Percentiles rank a stretch among this genome's conserved stretches.
Conservation (phyloP, 23 tunicate genomes). For the Trididemnum nubilum region DNA sequence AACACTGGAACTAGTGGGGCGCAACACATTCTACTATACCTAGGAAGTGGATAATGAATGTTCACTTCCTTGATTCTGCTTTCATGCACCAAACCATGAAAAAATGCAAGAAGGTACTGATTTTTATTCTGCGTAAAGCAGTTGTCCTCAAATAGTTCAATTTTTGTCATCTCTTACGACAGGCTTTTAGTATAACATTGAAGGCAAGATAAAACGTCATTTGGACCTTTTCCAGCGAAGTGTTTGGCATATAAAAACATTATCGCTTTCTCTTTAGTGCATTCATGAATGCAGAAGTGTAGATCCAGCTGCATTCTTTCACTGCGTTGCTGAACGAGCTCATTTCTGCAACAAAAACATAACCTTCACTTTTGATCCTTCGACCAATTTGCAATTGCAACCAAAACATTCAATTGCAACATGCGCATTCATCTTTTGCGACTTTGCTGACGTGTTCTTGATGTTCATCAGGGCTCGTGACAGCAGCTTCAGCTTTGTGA, state of each 20-base stretch:
- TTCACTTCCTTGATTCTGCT: background rate
- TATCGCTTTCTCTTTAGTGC: background rate
- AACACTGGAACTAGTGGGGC: no score
- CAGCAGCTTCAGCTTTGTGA: no score
- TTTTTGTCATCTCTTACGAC: background rate
- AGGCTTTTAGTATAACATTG: background rate
- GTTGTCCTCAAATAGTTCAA: conserved; percentile 28
- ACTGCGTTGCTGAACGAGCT: no score
- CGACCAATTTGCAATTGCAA: no score
- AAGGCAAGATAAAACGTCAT: background rate
- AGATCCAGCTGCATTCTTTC: no score
- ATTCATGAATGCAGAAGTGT: conserved; percentile 17
- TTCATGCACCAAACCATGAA: background rate
- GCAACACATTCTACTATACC: background rate
- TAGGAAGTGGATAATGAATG: background rate
- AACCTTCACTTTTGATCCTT: no score
- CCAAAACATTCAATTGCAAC: no score
- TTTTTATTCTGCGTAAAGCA: conserved; percentile 32
- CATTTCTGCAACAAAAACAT: no score
- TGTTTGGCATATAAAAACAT: conserved; percentile 20
- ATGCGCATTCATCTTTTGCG: no score
- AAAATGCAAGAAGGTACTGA: background rate
- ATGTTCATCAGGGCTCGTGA: no score
- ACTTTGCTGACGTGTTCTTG: no score
- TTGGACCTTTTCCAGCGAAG: conserved; percentile 29